Conservation (phyloP, 2,113 vertebrate species). For the Nothobranchius furzeri region DNA sequence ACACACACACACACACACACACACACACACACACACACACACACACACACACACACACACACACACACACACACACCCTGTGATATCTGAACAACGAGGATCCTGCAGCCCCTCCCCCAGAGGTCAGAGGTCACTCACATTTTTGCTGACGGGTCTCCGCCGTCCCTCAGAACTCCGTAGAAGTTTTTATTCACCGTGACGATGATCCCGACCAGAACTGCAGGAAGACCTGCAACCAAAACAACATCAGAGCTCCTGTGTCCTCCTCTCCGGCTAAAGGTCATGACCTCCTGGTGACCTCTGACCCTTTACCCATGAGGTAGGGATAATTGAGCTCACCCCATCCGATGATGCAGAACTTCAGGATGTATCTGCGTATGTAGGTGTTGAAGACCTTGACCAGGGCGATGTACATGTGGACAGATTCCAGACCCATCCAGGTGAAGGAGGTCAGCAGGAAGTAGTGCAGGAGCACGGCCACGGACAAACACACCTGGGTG, state of each 20-base stretch:
- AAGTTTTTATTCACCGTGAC: constrained; percentile 80
- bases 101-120: neutral
- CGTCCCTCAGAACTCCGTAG: constrained; percentile 83
- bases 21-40: neutral
- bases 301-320: no score
- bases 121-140: constrained; percentile 85
- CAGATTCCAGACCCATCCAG: constrained; percentile 97
- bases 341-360: constrained; percentile 97
- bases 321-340: constrained; percentile 70
- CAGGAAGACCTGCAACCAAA: constrained; percentile 86
- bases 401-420: constrained; percentile 98
- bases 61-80: no score
- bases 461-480: constrained; percentile 90
- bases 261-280: constrained; percentile 46
- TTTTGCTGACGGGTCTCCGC: constrained; percentile 63
- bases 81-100: no score
- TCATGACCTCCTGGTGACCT: no score
- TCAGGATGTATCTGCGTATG: constrained; percentile 93
- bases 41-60: neutral
- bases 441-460: constrained; percentile 95
- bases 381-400: constrained; percentile 99
- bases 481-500: constrained; percentile 80
- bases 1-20: neutral
- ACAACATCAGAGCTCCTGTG: neutral
- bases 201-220: constrained; percentile 83